These are phyloP conservation scores for Lepus oiostolus DNA, from an alignment of 2,797 vertebrate species.

Conservation along the genomic window DNA sequence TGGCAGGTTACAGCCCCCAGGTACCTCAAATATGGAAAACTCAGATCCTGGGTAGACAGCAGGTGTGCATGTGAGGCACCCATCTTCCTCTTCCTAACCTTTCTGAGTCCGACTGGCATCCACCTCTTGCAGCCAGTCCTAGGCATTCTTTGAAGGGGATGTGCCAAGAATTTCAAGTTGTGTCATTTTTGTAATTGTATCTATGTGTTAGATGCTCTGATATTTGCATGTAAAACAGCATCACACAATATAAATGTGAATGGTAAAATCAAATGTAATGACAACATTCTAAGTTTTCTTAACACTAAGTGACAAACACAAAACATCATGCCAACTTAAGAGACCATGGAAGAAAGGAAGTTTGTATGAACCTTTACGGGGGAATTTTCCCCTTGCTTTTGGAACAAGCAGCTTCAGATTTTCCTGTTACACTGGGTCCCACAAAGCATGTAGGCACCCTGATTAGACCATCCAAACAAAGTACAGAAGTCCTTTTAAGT, in stretches of 20 bases:
- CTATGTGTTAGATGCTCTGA: background rate
- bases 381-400: background rate
- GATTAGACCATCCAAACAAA: background rate
- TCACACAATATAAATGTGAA: background rate
- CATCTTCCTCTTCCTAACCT: background rate
- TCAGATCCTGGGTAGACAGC: no score
- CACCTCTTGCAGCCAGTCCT: background rate
- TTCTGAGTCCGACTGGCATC: background rate
- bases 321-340: background rate
- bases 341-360: background rate
- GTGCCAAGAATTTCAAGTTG: background rate
- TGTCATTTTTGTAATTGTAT: background rate
- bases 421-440: background rate
- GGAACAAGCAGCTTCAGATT: background rate
- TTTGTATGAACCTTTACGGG: background rate
- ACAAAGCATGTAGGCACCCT: background rate
- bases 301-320: background rate
- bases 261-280: background rate
- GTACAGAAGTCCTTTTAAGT: background rate
- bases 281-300: slow-evolving; percentile 35
- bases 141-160: background rate
- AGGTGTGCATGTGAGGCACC: no score
- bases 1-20: background rate
- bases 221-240: background rate
- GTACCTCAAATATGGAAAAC: background rate